A percentile compares a stretch with the other conserved stretches of the same genome.
Conservation (phyloP, 2,888 invertebrate genomes). For the Melitaea athalia region DNA sequence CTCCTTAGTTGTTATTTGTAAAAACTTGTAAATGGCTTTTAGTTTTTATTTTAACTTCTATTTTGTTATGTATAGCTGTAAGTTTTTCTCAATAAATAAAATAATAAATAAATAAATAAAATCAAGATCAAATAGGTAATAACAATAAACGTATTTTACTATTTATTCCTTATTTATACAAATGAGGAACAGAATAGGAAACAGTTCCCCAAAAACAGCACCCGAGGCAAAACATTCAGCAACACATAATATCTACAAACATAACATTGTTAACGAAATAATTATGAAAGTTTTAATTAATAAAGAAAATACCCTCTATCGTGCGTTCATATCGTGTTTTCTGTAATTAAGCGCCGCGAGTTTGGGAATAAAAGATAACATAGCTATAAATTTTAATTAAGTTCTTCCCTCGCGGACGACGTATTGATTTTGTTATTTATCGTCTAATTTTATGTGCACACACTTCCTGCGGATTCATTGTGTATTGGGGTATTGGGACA, state of each 20-base stretch:
- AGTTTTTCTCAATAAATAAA: no score
- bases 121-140: no score
- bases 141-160: no score
- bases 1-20: no score
- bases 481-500: conserved; percentile 1
- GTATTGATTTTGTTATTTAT: conserved; percentile 29
- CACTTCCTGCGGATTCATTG: conserved; percentile 12
- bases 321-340: conserved; percentile 8
- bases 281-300: conserved; percentile 11
- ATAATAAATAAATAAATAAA: no score
- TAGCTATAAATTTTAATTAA: conserved; percentile 34
- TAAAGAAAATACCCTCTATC: neutral
- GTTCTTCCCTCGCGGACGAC: conserved; percentile 10
- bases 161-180: no score
- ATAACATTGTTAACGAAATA: neutral
- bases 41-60: no score
- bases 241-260: neutral
- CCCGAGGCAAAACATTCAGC: neutral
- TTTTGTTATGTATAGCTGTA: no score
- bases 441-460: conserved; percentile 19
- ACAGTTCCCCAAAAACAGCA: neutral
- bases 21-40: no score
- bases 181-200: no score
- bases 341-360: conserved; percentile 19
- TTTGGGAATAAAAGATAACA: conserved; percentile 28